Base-by-base conservation (phyloP, 1,140 invertebrate species). In the Centruroides vittatus region DNA sequence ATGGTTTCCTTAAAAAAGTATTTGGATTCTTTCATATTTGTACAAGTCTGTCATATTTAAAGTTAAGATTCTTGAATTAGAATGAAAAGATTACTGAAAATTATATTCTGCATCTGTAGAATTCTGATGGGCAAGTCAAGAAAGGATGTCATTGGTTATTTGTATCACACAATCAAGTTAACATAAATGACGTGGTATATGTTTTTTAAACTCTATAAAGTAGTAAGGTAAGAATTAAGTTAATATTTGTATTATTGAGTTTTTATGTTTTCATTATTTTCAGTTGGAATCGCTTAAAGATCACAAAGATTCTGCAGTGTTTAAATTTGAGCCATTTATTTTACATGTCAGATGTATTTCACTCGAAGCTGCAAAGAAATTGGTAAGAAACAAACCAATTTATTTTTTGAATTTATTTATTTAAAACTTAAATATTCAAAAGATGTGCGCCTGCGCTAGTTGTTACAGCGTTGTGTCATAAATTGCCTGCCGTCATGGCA, bases 251-350 rank as follows among this genome's bases (percentile, higher is more conserved):
- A 47, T 47, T 13, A 23, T 46, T 4, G 35, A 47, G 34, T 8
- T 12, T 10, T 5, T 8, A 47, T 6, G 46, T 12, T 46, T 7
- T 35, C 10, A 13, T 41, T 48, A 23, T 52, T 52, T 57, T 47
- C 13, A 63, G 62, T 49, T 56, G 56, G 62, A 62, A 51, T 71
- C 65, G 36, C 55, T 72, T 12, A 59, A 63, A 13, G 50, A 61
- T n/a, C 49, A 68, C 47, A 66, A 59, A 52, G 70, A 68, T 5
- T 67, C 72, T 64, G 70, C 71, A 41, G 69, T 72, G 1, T 73
- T 80, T 49, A 80, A 80, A 69, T 78, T 78, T 72, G 79, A 80
- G 65, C 76, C 79, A 53, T 74, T 78, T 69, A 75, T 80, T 59
- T 66, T 80, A 47, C 79, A 80, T 70, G 69, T 80, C 4, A 76